Percentiles rank a stretch among this genome's conserved stretches.
phyloP scores from a whole-genome alignment of 2,888 invertebrate genomes.

The Netelia melanura region DNA sequence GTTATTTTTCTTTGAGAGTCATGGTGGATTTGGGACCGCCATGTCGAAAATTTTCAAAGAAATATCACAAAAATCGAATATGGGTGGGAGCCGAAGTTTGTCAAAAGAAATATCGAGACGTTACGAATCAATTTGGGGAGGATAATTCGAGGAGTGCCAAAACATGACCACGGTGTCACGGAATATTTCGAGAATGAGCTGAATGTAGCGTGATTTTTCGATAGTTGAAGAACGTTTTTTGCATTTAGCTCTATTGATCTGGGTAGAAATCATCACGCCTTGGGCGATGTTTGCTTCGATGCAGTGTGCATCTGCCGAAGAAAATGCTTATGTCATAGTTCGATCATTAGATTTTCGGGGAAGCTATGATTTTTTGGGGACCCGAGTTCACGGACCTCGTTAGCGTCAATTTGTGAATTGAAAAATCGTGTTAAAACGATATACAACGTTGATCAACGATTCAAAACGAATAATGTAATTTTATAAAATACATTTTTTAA shows the following conservation, averaged over 20 bases:
- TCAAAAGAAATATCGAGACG: conserved; percentile 65
- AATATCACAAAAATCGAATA: conserved; percentile 61
- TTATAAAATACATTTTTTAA: too few species aligned
- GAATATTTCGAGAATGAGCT: conserved; percentile 3
- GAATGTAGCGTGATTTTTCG: neutral
- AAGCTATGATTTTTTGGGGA: neutral
- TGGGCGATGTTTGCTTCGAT: conserved; percentile 10
- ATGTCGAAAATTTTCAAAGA: too few species aligned
- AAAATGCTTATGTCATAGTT: conserved; percentile 48
- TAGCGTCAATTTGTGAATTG: too few species aligned
- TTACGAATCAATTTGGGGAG: conserved; percentile 75
- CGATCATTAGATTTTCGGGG: conserved; percentile 34
- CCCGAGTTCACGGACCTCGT: too few species aligned
- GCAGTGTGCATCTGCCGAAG: conserved; percentile 25
- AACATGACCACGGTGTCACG: conserved; percentile 58
- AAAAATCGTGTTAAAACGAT: too few species aligned
- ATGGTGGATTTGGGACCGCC: too few species aligned
- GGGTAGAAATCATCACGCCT: conserved; percentile 44
- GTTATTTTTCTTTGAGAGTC: too few species aligned
- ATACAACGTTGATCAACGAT: too few species aligned
- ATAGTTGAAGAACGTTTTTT: neutral
- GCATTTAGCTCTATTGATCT: too few species aligned
- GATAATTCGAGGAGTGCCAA: conserved; percentile 65
- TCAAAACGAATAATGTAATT: too few species aligned
- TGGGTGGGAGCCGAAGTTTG: conserved; percentile 44